These are phyloP conservation scores for Argentina silus DNA, from an alignment of 2,797 vertebrate genomes.

Conservation along the genomic window DNA sequence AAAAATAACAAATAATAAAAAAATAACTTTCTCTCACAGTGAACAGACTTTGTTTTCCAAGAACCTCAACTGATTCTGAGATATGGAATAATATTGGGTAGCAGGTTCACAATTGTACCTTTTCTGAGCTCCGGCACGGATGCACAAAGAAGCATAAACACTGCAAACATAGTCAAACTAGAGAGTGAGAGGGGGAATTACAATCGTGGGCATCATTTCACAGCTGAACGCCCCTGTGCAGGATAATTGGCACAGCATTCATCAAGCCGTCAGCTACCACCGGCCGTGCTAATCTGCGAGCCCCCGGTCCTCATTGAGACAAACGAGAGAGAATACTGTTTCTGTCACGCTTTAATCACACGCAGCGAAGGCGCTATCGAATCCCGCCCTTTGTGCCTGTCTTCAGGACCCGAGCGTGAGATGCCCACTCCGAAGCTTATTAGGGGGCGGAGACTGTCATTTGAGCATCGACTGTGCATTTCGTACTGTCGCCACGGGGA, in stretches of 20 bases:
- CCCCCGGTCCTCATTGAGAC: conserved; percentile 52
- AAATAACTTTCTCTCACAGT: too few species aligned
- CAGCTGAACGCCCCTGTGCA: conserved; percentile 40
- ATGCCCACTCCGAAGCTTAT: neutral
- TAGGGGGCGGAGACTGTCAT: neutral
- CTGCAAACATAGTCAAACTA: conserved; percentile 12
- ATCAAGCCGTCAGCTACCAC: conserved; percentile 48
- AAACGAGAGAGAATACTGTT: conserved; percentile 48
- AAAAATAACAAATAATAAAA: too few species aligned
- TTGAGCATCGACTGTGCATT: neutral
- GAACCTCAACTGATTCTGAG: too few species aligned
- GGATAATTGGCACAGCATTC: conserved; percentile 55
- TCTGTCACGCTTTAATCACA: conserved; percentile 26
- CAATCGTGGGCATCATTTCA: conserved; percentile 55
- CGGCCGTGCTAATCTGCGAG: conserved; percentile 40
- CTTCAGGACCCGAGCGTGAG: conserved; percentile 6
- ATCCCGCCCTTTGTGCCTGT: conserved; percentile 14
- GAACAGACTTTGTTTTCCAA: too few species aligned
- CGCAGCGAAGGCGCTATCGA: conserved; percentile 13
- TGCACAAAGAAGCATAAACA: too few species aligned
- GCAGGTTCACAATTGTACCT: too few species aligned
- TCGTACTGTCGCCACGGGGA: too few species aligned
- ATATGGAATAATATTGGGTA: too few species aligned
- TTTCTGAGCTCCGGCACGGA: too few species aligned
- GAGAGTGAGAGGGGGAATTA: conserved; percentile 25